Evolutionary conservation across 2,888 invertebrate genomes (phyloP), one percentile per base, ranked within the genome.

Genomic region (Limnephilus marmoratus): DNA sequence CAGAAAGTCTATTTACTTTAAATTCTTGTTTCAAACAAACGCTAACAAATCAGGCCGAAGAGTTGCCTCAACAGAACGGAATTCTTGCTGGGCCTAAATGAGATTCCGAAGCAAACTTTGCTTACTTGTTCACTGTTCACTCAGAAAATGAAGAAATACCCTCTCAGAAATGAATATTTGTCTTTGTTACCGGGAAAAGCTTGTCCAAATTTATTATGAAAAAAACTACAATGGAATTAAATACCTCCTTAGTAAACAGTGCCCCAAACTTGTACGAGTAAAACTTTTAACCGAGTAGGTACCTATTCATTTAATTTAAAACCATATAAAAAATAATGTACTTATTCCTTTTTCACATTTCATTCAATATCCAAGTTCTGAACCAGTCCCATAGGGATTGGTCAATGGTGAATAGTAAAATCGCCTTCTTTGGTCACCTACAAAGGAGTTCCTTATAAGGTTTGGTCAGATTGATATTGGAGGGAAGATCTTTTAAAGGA

Each of bases 1-100:
- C 24, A 24, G 68, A 68, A 68, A 68, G n/a, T 24, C 68, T 68
- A 24, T 68, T 68, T 68, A 68, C n/a, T 68, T 68, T 68, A 68
- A n/a, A 68, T 68, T 68, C 68, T 68, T 68, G 68, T 68, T 68
- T 68, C 68, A 68, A 68, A 68, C 68, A 68, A 68, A 68, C 68
- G 68, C 24, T 11, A 68, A 68, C 68, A 68, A 68, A 68, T 68
- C 68, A n/a, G 68, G 68, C 53, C 68, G n/a, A 68, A n/a, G 24
- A n/a, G 68, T n/a, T 68, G 24, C 24, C 68, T 24, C 68, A 68
- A 68, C 68, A n/a, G 1, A 68, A 68, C 24, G 68, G n/a, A n/a
- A n/a, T 68, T 68, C 68, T 68, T 68, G 68, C 24, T 24, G 68
- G n/a, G 24, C n/a, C 68, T n/a, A 68, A 68, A 68, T 68, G 68